Percentiles rank a stretch among this genome's conserved stretches.
Conservation (phyloP, 2,797 vertebrate species). For the Oreonectes daqikongensis region DNA sequence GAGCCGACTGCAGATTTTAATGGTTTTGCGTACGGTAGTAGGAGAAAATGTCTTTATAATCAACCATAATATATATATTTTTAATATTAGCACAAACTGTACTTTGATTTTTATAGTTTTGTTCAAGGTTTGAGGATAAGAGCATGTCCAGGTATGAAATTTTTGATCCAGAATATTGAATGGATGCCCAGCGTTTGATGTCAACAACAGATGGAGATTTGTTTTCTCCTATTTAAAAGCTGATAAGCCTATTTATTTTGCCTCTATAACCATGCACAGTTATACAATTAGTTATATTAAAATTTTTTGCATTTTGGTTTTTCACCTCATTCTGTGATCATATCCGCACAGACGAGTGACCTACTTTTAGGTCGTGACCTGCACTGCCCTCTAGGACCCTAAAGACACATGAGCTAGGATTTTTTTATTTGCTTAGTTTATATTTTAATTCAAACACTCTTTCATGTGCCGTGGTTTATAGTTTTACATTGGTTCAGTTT, state of each 20-base stretch:
- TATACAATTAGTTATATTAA: too few relatives aligned
- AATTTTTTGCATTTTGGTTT: too few relatives aligned
- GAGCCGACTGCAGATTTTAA: too few relatives aligned
- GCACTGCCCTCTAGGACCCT: not conserved
- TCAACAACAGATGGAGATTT: not conserved
- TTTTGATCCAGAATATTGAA: not conserved
- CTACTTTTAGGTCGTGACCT: not conserved
- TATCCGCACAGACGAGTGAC: not conserved
- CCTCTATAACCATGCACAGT: not conserved
- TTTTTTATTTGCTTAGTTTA: not conserved
- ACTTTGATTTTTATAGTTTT: not conserved
- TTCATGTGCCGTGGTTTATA: not conserved
- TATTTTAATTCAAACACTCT: not conserved
- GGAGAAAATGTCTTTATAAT: not conserved
- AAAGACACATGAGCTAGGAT: too few relatives aligned
- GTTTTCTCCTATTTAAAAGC: not conserved
- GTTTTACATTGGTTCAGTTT: not conserved
- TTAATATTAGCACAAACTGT: too few relatives aligned
- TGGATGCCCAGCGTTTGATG: not conserved
- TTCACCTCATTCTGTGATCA: not conserved
- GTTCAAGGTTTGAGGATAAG: not conserved
- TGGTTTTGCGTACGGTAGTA: not conserved
- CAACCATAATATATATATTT: not conserved
- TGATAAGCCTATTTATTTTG: not conserved
- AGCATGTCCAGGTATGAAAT: too few relatives aligned